Conservation (phyloP, 1,140 invertebrate genomes). For the Panulirus ornatus region DNA sequence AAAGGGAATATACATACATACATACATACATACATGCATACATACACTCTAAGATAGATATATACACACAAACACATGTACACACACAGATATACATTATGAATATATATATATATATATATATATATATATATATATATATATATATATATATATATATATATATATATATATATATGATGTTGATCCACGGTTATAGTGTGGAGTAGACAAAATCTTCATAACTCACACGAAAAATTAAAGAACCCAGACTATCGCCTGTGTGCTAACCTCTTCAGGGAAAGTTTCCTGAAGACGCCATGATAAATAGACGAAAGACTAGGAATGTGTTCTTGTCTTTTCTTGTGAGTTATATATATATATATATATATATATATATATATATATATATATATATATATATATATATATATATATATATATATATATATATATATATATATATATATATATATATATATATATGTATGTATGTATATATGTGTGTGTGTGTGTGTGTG, state of each 20-base stretch:
- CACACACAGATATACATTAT: constrained; percentile 31
- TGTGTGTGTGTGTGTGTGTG: constrained; percentile 23
- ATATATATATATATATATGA: constrained; percentile 23
- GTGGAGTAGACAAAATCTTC: too few species aligned
- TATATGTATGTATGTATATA: constrained; percentile 42
- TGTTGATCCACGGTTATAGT: too few species aligned
- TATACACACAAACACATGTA: constrained; percentile 26
- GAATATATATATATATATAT: constrained; percentile 25
- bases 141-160: constrained; percentile 12
- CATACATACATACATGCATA: not conserved
- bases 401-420: constrained; percentile 15
- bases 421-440: constrained; percentile 50
- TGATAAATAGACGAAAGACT: too few species aligned
- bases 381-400: constrained; percentile 33
- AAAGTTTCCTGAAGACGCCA: too few species aligned
- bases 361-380: constrained; percentile 49
- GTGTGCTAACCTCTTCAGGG: too few species aligned
- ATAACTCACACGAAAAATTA: too few species aligned
- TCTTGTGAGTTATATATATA: too few species aligned
- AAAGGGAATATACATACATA: not conserved
- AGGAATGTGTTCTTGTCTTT: too few species aligned
- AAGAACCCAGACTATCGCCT: too few species aligned
- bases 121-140: constrained; percentile 6
- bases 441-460: constrained; percentile 48
- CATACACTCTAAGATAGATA: not conserved